A percentile compares a stretch with the other conserved stretches of the same genome.
phyloP scores from a whole-genome alignment of 1,140 invertebrate species.

The Gryon sp. region DNA sequence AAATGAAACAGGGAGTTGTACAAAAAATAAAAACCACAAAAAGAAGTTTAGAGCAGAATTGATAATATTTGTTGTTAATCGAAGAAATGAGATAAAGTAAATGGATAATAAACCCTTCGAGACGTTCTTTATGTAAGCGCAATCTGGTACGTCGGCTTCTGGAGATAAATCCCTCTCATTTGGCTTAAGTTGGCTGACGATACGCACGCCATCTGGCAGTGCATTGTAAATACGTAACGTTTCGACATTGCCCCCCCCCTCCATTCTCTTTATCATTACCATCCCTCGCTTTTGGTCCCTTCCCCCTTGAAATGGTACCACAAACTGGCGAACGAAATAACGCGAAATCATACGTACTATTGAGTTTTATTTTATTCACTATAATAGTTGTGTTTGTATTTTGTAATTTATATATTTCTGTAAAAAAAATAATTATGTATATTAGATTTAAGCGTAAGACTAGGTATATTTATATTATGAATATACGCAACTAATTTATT shows the following conservation, averaged over 20 bases:
- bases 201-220: constrained; percentile 12
- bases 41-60: constrained; percentile 58
- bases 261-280: constrained; percentile 12
- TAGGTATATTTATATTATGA: neutral
- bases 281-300: constrained; percentile 22
- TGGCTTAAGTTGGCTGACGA: constrained; percentile 20
- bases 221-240: constrained; percentile 58
- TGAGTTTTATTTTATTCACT: too few species aligned
- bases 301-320: neutral
- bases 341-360: constrained; percentile 1
- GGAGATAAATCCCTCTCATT: constrained; percentile 13
- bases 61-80: constrained; percentile 63
- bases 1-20: constrained; percentile 61
- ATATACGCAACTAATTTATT: neutral
- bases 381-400: too few species aligned
- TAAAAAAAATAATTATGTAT: too few species aligned
- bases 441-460: neutral
- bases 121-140: constrained; percentile 68
- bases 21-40: constrained; percentile 43
- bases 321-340: constrained; percentile 9
- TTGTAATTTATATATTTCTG: neutral
- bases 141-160: constrained; percentile 79
- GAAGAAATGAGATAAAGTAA: constrained; percentile 18
- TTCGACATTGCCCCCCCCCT: constrained; percentile 19
- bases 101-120: constrained; percentile 64